Evolutionary conservation across 2,113 vertebrate genomes (phyloP).

Genomic region (Catharus bicknelli): DNA sequence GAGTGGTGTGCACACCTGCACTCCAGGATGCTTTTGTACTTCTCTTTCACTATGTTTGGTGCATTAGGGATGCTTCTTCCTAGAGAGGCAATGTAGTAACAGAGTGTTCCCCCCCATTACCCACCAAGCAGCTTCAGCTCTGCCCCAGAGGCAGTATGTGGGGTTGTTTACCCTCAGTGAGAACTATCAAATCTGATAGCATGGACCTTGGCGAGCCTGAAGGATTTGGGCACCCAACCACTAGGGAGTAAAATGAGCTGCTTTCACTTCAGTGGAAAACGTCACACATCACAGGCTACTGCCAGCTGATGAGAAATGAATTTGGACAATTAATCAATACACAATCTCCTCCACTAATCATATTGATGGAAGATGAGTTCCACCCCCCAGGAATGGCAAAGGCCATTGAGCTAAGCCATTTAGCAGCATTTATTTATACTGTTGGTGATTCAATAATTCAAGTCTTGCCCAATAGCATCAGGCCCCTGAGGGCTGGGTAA

Average conservation of each 20-base stretch:
- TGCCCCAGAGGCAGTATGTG: not conserved
- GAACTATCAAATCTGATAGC: not conserved
- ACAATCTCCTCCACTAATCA: conserved; percentile 38
- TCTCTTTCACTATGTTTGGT: not conserved
- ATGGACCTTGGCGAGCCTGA: not conserved
- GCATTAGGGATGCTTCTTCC: fast-evolving
- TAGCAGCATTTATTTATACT: conserved; percentile 50
- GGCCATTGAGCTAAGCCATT: conserved; percentile 22
- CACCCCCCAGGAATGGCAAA: conserved; percentile 36
- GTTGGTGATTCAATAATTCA: conserved; percentile 17
- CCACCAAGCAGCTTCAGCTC: not conserved
- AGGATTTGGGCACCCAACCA: not conserved
- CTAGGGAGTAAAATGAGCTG: not conserved
- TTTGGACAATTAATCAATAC: conserved; percentile 52
- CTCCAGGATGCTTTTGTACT: fast-evolving
- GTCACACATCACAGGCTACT: not conserved
- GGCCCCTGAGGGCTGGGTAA: not conserved
- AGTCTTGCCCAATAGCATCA: conserved; percentile 12
- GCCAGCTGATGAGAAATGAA: conserved; percentile 32
- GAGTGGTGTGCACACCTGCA: not conserved
- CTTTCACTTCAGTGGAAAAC: not conserved
- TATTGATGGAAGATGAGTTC: conserved; percentile 41
- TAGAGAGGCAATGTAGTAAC: not conserved
- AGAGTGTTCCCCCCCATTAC: not conserved
- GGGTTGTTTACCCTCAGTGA: not conserved